Percentiles rank a stretch among this genome's conserved stretches.
These are phyloP conservation scores for Diploscapter pachys DNA, from an alignment of 1,140 invertebrate genomes.

Conservation along the genomic window DNA sequence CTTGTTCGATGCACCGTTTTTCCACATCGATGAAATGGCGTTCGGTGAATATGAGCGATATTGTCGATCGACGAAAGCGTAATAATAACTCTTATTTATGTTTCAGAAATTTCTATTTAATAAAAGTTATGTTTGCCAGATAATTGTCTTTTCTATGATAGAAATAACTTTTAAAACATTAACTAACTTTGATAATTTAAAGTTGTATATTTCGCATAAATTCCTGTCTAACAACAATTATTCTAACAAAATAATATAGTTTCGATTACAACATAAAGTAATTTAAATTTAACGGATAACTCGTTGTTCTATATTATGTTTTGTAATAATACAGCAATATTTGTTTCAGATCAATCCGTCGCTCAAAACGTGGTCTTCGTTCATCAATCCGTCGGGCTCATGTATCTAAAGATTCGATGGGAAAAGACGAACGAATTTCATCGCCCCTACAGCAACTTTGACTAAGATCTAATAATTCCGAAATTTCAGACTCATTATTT, in stretches of 20 bases:
- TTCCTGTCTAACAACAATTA: not conserved
- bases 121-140: not conserved
- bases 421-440: not conserved
- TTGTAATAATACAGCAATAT: not conserved
- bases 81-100: too few relatives aligned
- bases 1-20: conserved; percentile 13
- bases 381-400: conserved; percentile 16
- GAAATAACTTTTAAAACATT: not conserved
- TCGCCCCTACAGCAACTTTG: conserved; percentile 12
- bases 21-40: not conserved
- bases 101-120: not conserved
- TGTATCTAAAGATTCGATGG: not conserved
- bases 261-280: not conserved
- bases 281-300: not conserved
- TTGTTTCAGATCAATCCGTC: conserved; percentile 24
- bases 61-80: not conserved
- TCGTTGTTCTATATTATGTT: not conserved
- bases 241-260: not conserved
- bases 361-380: conserved; percentile 24
- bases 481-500: too few relatives aligned
- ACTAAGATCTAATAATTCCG: not conserved
- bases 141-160: not conserved
- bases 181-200: conserved; percentile 2
- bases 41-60: conserved; percentile 12
- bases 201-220: not conserved